Base-by-base conservation (phyloP, 2,888 invertebrate genomes). In the Boloria euphrosyne region DNA sequence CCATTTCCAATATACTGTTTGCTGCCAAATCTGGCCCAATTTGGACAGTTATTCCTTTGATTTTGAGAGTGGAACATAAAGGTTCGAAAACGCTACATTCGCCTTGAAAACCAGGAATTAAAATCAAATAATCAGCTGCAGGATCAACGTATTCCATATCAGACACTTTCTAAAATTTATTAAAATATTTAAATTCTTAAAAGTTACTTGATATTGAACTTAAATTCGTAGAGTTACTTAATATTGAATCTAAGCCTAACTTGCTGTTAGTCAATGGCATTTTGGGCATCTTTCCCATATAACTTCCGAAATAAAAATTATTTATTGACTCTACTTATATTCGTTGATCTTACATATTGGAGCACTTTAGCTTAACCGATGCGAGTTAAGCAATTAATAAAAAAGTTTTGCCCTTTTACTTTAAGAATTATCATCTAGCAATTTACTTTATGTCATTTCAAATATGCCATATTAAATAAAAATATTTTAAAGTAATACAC, bases 1-100 rank as follows among this genome's bases (percentile, higher is more conserved):
- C 58, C 22, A 58, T 58, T 47, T 58, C 27, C 4, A 46, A n/a
- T n/a, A 58, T 46, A 27, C 22, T 58, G 13, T 58, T 27, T 58
- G 22, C 58, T 58, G 16, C 0, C 0, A 58, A 27, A 58, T 58
- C 27, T 16, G 58, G 27, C 27, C 27, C 47, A n/a, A 58, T 13
- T 27, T 58, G 58, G n/a, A 58, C 16, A 27, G 57, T 46, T 22
- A 57, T 44, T 44, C 44, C 46, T 22, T 57, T 57, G n/a, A 58
- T 27, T 13, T 58, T 58, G 5, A 58, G 58, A 31, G 13, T 17
- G 10, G 43, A 55, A 13, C 55, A 55, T 18, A 55, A 55, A 43
- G 43, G 4, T 44, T 55, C 18, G 43, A 55, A 55, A 16, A 55
- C 5, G 13, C 47, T 22, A 47, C 46, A 47, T 46, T 27, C 44